Evolutionary conservation across 2,113 vertebrate species (phyloP).

Genomic region (Nestor notabilis): DNA sequence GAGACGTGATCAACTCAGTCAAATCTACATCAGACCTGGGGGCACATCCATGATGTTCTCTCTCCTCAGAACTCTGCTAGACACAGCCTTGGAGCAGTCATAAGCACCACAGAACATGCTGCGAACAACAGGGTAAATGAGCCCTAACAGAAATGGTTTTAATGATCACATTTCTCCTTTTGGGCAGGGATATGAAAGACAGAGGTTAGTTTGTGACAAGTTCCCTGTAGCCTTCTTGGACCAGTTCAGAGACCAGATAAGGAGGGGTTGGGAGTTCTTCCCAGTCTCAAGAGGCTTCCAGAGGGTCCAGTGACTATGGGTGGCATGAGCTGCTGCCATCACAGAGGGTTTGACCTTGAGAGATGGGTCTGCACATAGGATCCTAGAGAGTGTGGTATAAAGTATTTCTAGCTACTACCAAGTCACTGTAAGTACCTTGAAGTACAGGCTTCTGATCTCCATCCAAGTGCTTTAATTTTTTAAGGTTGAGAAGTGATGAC

Average conservation of each 20-base stretch:
- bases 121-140: constrained; percentile 4
- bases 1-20: constrained; percentile 19
- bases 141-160: background rate
- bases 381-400: background rate
- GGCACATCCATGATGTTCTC: background rate
- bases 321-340: background rate
- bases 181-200: background rate
- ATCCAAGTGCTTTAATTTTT: constrained; percentile 13
- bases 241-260: background rate
- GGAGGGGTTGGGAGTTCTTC: background rate
- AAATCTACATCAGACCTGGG: constrained; percentile 21
- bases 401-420: background rate
- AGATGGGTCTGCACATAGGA: background rate
- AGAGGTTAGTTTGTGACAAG: background rate
- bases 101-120: background rate
- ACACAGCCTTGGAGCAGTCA: background rate
- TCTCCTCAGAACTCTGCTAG: background rate
- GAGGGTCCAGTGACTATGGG: background rate
- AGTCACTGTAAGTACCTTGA: background rate
- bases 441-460: background rate
- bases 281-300: background rate
- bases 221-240: background rate
- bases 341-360: background rate
- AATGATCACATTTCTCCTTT: constrained; percentile 6
- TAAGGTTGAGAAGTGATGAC: background rate